Base-by-base conservation (phyloP, 2,888 invertebrate species). In the Hofmannophila pseudospretella region DNA sequence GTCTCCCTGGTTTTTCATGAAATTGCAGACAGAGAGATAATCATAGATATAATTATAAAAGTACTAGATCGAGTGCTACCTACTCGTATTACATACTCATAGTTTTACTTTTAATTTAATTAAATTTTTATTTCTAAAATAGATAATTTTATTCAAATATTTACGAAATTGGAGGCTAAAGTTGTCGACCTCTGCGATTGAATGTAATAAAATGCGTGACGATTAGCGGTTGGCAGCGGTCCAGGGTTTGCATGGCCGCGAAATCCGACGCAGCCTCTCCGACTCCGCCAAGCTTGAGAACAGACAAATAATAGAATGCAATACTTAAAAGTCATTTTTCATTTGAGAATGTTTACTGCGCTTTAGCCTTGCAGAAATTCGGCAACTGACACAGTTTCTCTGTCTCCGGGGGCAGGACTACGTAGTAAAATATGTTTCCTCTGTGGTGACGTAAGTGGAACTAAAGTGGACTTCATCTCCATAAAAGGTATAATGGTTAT, bases 211-310 rank as follows among this genome's bases (percentile, higher is more conserved):
- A 64, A 35, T 66, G 62, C 61, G 66, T 67, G 67, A 59, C 72
- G 71, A 78, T 80, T 79, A 82, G 68, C 53, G 51, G 49, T 67
- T 84, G 84, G 84, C 84, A 69, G 34, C 25, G 36, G 19, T 74
- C 84, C 84, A 84, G 65, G 40, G 30, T 28, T 38, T 26, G 35
- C 36, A 38, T 43, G 51, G 53, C 43, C 52, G 50, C 48, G 57
- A 50, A 51, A 50, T 58, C 64, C 50, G 52, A 58, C 58, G 62
- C 62, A 61, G 59, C 60, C 54, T 54, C 58, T 51, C 44, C 47
- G 54, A 52, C 58, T 50, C 47, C 51, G 12, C 38, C 30, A 27
- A 37, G 32, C 37, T 34, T 46, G 37, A 50, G 42, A 38, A 41
- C 9, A 36, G 12, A 36, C 36, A 40, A 45, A 34, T 43, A 31